phyloP scores from a whole-genome alignment of 2,797 vertebrate species.

The Eulemur coronatus region DNA sequence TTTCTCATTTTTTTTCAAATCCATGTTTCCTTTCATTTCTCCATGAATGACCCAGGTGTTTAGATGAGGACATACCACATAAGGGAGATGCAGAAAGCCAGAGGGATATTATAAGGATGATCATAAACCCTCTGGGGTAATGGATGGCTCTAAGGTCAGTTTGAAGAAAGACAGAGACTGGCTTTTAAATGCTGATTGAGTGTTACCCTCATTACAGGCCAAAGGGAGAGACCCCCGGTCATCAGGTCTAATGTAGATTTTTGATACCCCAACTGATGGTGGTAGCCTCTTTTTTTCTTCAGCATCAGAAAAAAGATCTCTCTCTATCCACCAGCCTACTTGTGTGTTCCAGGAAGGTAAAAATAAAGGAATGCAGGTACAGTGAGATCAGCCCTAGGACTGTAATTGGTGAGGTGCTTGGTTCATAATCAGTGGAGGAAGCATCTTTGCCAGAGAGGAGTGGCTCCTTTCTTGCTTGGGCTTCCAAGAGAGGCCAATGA shows the following conservation, averaged over 20 bases:
- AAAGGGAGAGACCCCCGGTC: not conserved
- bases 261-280: not conserved
- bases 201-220: not conserved
- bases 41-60: constrained; percentile 1
- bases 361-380: not conserved
- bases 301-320: not conserved
- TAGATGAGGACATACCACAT: not conserved
- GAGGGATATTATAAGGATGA: not conserved
- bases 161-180: constrained; percentile 28
- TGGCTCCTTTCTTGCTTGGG: not conserved
- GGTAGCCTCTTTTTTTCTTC: not conserved
- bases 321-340: not conserved
- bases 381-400: not conserved
- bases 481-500: constrained; percentile 5
- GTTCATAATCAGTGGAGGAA: constrained; percentile 13
- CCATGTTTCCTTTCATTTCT: constrained; percentile 36
- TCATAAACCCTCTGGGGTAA: not conserved
- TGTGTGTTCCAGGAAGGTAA: constrained; percentile 1
- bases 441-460: not conserved
- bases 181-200: constrained; percentile 15
- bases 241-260: not conserved
- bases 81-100: not conserved
- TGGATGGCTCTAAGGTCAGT: not conserved
- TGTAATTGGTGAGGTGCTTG: not conserved
- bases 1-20: not conserved